Conservation (phyloP, 2,888 invertebrate species). For the Yponomeuta sedellus region DNA sequence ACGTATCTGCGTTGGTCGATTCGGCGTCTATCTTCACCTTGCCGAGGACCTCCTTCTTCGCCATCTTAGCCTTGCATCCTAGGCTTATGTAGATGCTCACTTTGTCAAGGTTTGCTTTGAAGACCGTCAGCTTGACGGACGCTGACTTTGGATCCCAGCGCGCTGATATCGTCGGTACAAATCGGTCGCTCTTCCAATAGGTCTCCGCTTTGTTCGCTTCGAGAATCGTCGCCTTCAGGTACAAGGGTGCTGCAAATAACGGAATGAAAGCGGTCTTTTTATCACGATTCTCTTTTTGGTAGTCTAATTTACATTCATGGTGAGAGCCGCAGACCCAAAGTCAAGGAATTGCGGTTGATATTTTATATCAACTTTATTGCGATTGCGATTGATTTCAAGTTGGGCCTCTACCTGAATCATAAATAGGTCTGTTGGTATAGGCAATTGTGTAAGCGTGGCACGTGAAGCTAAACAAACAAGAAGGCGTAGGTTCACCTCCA, state of each 20-base stretch:
- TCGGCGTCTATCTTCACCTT: slow-evolving; percentile 80
- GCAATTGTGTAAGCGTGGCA: background rate
- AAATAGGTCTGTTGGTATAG: background rate
- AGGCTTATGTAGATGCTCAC: slow-evolving; percentile 81
- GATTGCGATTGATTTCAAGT: background rate
- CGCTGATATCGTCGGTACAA: slow-evolving; percentile 85
- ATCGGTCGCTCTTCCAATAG: slow-evolving; percentile 84
- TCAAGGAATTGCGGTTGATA: background rate
- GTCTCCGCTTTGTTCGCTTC: slow-evolving; percentile 79
- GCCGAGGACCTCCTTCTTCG: slow-evolving; percentile 81
- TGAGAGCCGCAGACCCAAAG: background rate
- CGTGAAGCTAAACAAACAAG: background rate
- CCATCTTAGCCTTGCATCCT: slow-evolving; percentile 80
- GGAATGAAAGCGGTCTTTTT: slow-evolving; percentile 12
- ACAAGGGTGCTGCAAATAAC: slow-evolving; percentile 77
- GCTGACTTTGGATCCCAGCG: slow-evolving; percentile 82
- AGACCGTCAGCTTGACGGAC: slow-evolving; percentile 78
- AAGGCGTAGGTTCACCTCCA: background rate
- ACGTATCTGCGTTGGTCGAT: slow-evolving; percentile 74
- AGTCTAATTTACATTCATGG: background rate
- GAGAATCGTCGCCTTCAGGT: slow-evolving; percentile 85
- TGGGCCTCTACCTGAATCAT: background rate
- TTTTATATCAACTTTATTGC: background rate
- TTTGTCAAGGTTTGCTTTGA: slow-evolving; percentile 78
- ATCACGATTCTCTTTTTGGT: background rate